Conservation (phyloP, 2,113 vertebrate genomes). For the Ochotona princeps region DNA sequence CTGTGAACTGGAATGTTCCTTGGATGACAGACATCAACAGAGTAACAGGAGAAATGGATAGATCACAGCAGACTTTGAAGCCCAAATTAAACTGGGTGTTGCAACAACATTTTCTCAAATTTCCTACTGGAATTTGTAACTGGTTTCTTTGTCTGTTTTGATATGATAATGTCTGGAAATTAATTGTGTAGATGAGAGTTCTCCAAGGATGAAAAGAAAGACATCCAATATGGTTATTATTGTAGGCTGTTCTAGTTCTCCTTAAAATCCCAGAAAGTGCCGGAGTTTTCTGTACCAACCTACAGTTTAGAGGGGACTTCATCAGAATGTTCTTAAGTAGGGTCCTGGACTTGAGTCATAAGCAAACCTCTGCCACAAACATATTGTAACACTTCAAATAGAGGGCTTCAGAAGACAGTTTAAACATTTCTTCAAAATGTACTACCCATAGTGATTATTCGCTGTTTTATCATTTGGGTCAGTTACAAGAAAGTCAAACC, state of each 20-base stretch:
- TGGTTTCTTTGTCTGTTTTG: background rate
- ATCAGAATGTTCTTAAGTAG: background rate
- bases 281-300: background rate
- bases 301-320: background rate
- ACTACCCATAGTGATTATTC: background rate
- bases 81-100: background rate
- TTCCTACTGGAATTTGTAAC: background rate
- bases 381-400: background rate
- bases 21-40: background rate
- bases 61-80: background rate
- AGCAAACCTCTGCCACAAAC: background rate
- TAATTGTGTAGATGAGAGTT: background rate
- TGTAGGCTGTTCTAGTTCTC: background rate
- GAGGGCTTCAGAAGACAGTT: background rate
- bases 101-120: background rate
- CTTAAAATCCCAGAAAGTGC: background rate
- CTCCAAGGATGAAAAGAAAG: background rate
- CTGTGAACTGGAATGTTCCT: slow-evolving; percentile 19
- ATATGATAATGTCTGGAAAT: slow-evolving; percentile 20
- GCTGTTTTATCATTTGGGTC: background rate
- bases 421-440: background rate
- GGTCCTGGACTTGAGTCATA: background rate
- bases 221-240: background rate
- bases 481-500: background rate
- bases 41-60: background rate